A percentile compares a stretch with the other conserved stretches of the same genome.
phyloP scores from a whole-genome alignment of 2,113 vertebrate species.

The Mystacornis crossleyi region DNA sequence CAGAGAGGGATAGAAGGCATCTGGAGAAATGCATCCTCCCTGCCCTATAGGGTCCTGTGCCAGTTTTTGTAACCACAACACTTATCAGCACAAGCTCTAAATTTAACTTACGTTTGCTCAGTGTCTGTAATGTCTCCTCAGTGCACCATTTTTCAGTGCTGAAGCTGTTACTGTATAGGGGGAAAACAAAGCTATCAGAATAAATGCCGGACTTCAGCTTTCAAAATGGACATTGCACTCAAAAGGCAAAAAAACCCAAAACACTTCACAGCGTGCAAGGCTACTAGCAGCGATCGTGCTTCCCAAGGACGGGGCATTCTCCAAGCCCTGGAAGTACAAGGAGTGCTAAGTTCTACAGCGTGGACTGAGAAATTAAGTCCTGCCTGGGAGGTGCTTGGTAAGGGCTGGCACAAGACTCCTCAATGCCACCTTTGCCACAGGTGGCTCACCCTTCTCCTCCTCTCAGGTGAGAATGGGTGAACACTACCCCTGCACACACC shows the following conservation, averaged over 20 bases:
- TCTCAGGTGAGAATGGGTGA: neutral
- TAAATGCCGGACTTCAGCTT: neutral
- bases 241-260: neutral
- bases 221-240: neutral
- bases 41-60: neutral
- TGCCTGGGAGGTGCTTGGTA: neutral
- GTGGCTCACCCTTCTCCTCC: too few species aligned
- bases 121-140: neutral
- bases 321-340: neutral
- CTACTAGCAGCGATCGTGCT: neutral
- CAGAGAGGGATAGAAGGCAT: neutral
- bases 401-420: neutral
- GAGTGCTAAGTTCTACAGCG: neutral
- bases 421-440: neutral
- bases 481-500: neutral
- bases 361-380: accelerated
- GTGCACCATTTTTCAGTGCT: neutral
- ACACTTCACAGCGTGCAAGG: too few species aligned
- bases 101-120: neutral
- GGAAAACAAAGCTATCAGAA: neutral
- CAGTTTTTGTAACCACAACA: neutral
- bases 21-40: neutral
- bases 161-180: neutral
- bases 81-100: neutral
- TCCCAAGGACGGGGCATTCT: neutral